A percentile compares a stretch with the other conserved stretches of the same genome.
Conservation (phyloP, 2,113 vertebrate genomes). For the Elgaria multicarinata region DNA sequence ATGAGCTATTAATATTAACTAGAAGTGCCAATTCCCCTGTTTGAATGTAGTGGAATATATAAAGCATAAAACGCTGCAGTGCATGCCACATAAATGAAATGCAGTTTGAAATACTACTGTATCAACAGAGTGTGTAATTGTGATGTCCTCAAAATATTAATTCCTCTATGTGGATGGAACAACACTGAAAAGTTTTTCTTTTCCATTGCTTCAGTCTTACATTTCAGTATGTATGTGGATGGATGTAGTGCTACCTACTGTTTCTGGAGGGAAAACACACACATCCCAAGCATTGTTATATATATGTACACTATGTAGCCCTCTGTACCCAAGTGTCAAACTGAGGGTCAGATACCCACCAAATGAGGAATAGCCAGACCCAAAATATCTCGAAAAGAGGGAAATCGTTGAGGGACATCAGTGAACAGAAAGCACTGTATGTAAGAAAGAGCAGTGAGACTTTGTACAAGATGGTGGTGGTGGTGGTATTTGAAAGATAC, state of each 20-base stretch:
- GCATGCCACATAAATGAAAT: slow-evolving; percentile 43
- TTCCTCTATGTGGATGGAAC: background rate
- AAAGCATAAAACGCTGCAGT: slow-evolving; percentile 42
- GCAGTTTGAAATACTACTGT: slow-evolving; percentile 24
- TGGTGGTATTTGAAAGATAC: background rate
- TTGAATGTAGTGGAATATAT: slow-evolving; percentile 55
- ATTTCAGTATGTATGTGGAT: background rate
- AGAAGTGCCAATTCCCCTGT: slow-evolving; percentile 59
- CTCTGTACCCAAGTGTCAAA: background rate
- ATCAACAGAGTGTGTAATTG: slow-evolving; percentile 25
- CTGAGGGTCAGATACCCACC: background rate
- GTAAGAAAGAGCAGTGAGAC: background rate
- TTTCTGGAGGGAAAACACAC: background rate
- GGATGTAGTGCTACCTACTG: slow-evolving; percentile 25
- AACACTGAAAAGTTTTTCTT: background rate
- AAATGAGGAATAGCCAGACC: background rate
- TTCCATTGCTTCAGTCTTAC: background rate
- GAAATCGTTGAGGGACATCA: background rate
- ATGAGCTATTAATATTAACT: slow-evolving; percentile 80
- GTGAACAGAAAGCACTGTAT: background rate
- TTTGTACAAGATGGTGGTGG: background rate
- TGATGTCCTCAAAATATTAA: slow-evolving; percentile 18
- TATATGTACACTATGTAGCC: background rate
- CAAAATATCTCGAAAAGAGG: background rate
- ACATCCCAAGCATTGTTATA: background rate